Base-by-base conservation (phyloP, 2,113 vertebrate genomes). In the Sakesphorus luctuosus region DNA sequence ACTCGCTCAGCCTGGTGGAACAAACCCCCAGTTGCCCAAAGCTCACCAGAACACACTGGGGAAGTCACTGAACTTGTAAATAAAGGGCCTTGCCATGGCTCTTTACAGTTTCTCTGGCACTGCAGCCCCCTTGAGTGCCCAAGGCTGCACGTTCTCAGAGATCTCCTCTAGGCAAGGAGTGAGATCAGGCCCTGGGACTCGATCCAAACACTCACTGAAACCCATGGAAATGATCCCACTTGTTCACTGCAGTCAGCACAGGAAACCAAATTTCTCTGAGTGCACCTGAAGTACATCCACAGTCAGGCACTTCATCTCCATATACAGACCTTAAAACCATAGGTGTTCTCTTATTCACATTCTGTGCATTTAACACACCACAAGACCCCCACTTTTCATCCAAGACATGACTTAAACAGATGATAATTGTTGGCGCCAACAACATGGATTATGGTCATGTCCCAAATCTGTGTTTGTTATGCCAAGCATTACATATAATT, bases 401-500 rank as follows among this genome's bases (percentile, higher is more conserved):
- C 95, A 93, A 94, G 81, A 87, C 3, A 17, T 94, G 94, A 95
- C 69, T 94, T 92, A 82, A 93, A 71, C 43, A 74, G 81, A 87
- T 80, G 44, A 94, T 85, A 96, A 86, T 29, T 68, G 43, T n/a
- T 96, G 94, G 94, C 84, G 83, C 72, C 13, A 13, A 91, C 85
- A 77, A 35, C 23, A 13, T 10, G 20, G 38, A 88, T 86, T 92
- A 86, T 52, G 85, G 67, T 90, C 56, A 33, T 92, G 88, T 59
- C 79, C 87, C 28, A 90, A 96, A 94, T 55, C 83, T 68, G 40
- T 13, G 35, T n/a, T 55, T 77, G 11, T 31, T 44, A 19, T 77
- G 82, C 95, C 95, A 97, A 96, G 72, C 47, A 77, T 83, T 78
- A 86, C 75, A 71, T 81, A 86, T 24, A 90, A 93, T 96, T 96